A percentile compares a stretch with the other conserved stretches of the same genome.
Conservation (phyloP, 2,888 invertebrate species). For the Heliconius charithonia region DNA sequence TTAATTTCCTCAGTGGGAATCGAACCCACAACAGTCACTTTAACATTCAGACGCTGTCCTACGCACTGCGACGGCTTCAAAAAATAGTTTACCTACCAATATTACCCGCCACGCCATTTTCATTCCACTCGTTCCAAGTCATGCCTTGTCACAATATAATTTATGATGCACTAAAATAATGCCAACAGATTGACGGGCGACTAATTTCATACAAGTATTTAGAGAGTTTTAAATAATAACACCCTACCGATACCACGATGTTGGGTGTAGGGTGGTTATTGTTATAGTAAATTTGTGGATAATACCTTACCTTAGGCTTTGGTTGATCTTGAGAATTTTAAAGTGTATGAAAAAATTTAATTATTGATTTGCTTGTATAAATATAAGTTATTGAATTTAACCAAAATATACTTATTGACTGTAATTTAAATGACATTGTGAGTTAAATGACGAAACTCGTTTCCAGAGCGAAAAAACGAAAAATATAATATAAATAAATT, state of each 20-base stretch:
- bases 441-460: no score
- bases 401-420: no score
- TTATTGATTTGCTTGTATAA: not conserved
- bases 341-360: not conserved
- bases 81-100: not conserved
- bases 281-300: not conserved
- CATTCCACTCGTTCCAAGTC: slow-evolving; percentile 48
- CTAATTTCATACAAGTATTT: slow-evolving; percentile 71
- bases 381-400: no score
- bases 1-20: not conserved
- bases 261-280: slow-evolving; percentile 2
- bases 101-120: slow-evolving; percentile 21
- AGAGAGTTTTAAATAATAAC: slow-evolving; percentile 66
- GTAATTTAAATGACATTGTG: no score
- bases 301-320: not conserved
- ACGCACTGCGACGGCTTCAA: not conserved
- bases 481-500: no score
- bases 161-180: slow-evolving; percentile 69
- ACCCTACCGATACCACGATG: slow-evolving; percentile 49
- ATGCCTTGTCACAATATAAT: slow-evolving; percentile 67
- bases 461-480: no score
- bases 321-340: not conserved
- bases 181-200: slow-evolving; percentile 64
- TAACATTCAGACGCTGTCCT: not conserved
- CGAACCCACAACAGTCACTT: not conserved